phyloP scores from a whole-genome alignment of 1,140 invertebrate genomes.

The Chironomus tepperi region DNA sequence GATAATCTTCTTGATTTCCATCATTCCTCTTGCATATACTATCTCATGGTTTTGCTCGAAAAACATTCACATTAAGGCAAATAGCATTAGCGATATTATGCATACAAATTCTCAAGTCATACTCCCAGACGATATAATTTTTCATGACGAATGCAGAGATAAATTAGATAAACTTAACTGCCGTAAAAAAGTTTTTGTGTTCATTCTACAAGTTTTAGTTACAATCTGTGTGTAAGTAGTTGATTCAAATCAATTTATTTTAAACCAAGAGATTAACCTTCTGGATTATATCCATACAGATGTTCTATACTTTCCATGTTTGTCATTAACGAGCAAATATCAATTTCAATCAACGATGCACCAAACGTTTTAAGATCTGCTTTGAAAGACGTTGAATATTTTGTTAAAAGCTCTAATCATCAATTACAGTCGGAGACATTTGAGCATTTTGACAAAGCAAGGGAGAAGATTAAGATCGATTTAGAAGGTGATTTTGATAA shows the following conservation, averaged over 20 bases:
- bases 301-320: conserved; percentile 45
- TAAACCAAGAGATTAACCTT: background rate
- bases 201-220: conserved; percentile 25
- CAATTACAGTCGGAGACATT: conserved; percentile 51
- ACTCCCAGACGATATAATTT: background rate
- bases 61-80: background rate
- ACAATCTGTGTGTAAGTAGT: conserved; percentile 18
- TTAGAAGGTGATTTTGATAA: conserved; percentile 44
- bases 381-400: conserved; percentile 49
- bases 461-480: conserved; percentile 49
- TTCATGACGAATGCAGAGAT: background rate
- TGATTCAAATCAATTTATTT: background rate
- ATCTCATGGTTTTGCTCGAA: conserved; percentile 36
- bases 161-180: conserved; percentile 14
- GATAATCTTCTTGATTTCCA: conserved; percentile 37
- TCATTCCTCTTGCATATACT: conserved; percentile 36
- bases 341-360: conserved; percentile 44
- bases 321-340: conserved; percentile 49
- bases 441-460: conserved; percentile 48
- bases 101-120: background rate
- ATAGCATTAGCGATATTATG: background rate
- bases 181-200: conserved; percentile 22
- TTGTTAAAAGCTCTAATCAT: conserved; percentile 47
- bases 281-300: conserved; percentile 29
- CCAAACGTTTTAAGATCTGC: conserved; percentile 45